Evolutionary conservation across 2,113 vertebrate species (phyloP).

Genomic region (Corynorhinus townsendii): DNA sequence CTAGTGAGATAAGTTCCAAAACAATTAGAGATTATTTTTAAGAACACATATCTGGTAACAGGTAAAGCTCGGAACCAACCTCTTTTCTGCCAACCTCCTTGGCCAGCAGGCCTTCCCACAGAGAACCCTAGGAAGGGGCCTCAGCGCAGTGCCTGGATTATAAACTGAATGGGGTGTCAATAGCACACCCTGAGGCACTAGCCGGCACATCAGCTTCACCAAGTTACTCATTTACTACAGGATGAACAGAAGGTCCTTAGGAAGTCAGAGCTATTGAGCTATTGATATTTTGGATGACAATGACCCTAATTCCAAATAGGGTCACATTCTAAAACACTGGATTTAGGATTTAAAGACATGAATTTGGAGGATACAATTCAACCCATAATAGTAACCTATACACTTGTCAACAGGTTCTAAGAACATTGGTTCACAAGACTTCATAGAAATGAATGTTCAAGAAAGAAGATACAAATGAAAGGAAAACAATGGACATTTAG

Average conservation of each 20-base stretch:
- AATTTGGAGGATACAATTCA: not conserved
- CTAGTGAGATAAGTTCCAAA: not conserved
- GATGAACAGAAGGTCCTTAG: not conserved
- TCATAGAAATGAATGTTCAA: not conserved
- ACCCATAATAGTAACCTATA: not conserved
- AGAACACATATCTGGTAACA: not conserved
- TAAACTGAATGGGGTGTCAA: not conserved
- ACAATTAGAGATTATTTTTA: not conserved
- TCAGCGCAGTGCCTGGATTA: not conserved
- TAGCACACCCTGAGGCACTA: not conserved
- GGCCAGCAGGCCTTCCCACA: not conserved
- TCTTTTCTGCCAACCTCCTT: not conserved
- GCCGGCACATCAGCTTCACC: not conserved
- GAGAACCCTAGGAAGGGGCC: not conserved
- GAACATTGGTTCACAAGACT: not conserved
- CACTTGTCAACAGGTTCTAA: not conserved
- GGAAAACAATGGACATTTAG: not conserved
- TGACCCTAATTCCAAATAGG: not conserved
- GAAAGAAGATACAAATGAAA: not conserved
- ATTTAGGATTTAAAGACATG: not conserved
- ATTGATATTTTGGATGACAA: not conserved
- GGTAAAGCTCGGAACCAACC: not conserved
- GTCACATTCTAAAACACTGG: not conserved
- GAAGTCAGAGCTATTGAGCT: not conserved
- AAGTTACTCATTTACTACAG: not conserved